A percentile compares a stretch with the other conserved stretches of the same genome.
These are phyloP conservation scores for Cossypha caffra DNA, from an alignment of 2,797 vertebrate genomes.

Conservation along the genomic window DNA sequence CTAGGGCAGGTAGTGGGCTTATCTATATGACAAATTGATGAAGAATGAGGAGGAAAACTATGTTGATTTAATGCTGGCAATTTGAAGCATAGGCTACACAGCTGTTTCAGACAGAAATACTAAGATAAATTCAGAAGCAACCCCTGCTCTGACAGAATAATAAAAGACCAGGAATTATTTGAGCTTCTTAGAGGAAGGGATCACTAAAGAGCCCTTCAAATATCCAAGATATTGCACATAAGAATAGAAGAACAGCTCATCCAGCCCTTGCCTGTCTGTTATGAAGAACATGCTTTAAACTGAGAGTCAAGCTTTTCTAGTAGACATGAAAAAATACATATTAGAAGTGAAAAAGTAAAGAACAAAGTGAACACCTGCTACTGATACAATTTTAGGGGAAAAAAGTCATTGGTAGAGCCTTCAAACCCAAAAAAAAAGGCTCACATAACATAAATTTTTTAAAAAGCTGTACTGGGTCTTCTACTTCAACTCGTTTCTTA, in stretches of 20 bases:
- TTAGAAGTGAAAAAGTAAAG: slow-evolving; percentile 7
- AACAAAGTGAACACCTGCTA: slow-evolving; percentile 3
- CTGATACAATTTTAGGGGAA: neutral
- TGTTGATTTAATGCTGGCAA: slow-evolving; percentile 71
- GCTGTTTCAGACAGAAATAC: slow-evolving; percentile 73
- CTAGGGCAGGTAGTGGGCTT: slow-evolving; percentile 62
- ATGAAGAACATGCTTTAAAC: slow-evolving; percentile 40
- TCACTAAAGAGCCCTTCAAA: slow-evolving; percentile 58
- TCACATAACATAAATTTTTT: neutral
- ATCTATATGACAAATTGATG: slow-evolving; percentile 73
- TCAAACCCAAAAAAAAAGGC: neutral
- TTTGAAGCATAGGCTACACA: slow-evolving; percentile 71
- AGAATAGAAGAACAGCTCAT: slow-evolving; percentile 35
- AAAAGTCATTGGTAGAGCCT: neutral
- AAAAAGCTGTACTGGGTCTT: neutral
- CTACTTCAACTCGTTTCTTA: neutral
- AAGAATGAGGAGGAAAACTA: slow-evolving; percentile 69
- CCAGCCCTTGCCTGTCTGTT: slow-evolving; percentile 22
- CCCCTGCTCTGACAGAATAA: slow-evolving; percentile 69
- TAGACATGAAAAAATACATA: slow-evolving; percentile 19
- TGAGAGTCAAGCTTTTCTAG: slow-evolving; percentile 24
- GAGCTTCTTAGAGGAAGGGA: slow-evolving; percentile 65
- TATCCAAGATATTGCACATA: slow-evolving; percentile 53
- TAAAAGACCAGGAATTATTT: slow-evolving; percentile 70
- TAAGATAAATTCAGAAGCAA: slow-evolving; percentile 73